Base-by-base conservation (phyloP, 1,140 invertebrate genomes). In the Nylanderia fulva region DNA sequence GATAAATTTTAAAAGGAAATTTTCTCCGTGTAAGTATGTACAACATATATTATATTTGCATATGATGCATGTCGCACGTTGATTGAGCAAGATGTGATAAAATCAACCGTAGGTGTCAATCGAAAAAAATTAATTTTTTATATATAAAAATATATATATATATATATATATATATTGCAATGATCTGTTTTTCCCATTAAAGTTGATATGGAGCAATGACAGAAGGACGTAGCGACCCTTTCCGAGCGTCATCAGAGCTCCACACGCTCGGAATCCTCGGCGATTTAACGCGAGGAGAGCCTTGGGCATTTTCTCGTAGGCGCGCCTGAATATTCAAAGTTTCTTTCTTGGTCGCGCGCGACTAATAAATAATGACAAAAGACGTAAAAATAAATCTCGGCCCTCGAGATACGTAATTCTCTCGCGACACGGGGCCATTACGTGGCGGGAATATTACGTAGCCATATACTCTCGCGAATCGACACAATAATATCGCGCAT, bases 271-370 rank as follows among this genome's bases (percentile, higher is more conserved):
- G 82, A 72, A 85, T 88, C 80, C 72, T 87, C 86, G 63, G 72
- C 68, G 63, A 52, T 69, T 52, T 21, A 83, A 42, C 56, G 45
- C 56, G 60, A 63, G 24, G 68, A 68, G 83, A 76, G 87, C 87
- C 87, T 88, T 88, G 87, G 60, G 58, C 58, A 85, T 74, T 69
- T 48, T 60, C 61, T 85, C 90, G 93, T 93, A 91, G 92, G 93
- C 88, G 92, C 61, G 42, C 82, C 84, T 93, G 92, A 94, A 93
- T 94, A 93, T 94, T 93, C 92, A 92, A 92, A 92, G 88, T 89
- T 86, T 85, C 76, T 90, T 18, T 48, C 87, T 84, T 27, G 86
- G 77, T 52, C 60, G 45, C 86, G 83, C 48, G 85, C 86, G 87
- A 88, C 85, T 88, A 89, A 92, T 90, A 92, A 93, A 88, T 91